Base-by-base conservation (phyloP, 2,113 vertebrate species). In the Campylorhamphus procurvoides region DNA sequence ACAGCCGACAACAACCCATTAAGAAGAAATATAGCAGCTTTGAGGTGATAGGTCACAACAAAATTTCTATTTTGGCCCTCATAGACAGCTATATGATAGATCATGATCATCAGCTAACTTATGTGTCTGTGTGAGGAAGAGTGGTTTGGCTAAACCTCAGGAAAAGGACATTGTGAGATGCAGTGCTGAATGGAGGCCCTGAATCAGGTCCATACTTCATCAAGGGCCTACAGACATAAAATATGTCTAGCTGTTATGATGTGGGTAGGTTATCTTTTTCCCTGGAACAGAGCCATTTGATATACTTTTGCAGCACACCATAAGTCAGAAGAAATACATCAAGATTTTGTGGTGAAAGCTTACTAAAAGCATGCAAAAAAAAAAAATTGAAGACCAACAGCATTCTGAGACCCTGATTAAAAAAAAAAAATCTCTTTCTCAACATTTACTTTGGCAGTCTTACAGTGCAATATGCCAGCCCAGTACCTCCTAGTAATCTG, bases 381-480 rank as follows among this genome's bases (percentile, higher is more conserved):
- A 52, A 18, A 46, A 53, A n/a, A 33, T 4, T 39, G 29, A 78
- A 80, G 17, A 55, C 10, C 56, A 28, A 86, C 73, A 76, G 28
- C 69, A 95, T 89, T 95, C 49, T 76, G 31, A 82, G 68, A 74
- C 64, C 39, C 39, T 3, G 25, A 1, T 39, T 64, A 9, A 10
- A 53, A 69, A 81, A 35, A 66, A 46, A 46, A 49, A 46, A 28
- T 60, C 6, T 55, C 14, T 73, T 27, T 75, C 60, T 87, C 66
- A 77, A 31, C 23, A 73, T 93, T 91, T 94, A 16, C 29, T 91
- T 95, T 93, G 74, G 84, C 93, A 91, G 33, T 58, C 31, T 33
- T 58, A 69, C 46, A 69, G 16, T 4, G 3, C 18, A 89, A 18
- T 35, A 50, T 69, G 55, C 56, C 84, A 95, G 62, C 89, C n/a